These are phyloP conservation scores for Morpho helenor DNA, from an alignment of 2,888 invertebrate species.

Conservation along the genomic window DNA sequence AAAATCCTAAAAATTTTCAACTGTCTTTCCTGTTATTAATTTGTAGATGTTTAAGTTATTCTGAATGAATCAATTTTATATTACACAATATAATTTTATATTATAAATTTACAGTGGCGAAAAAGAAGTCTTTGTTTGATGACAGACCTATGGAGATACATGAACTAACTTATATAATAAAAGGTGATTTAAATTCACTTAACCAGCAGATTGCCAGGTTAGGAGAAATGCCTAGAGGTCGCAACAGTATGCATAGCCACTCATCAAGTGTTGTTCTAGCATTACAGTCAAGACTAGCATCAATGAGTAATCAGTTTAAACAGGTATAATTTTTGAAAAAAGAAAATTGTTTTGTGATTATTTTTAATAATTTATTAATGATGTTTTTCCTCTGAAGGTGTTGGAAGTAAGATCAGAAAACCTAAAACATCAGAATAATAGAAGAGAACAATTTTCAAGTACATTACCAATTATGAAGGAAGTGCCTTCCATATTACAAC, in stretches of 20 bases:
- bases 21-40: too few species aligned
- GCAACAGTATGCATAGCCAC: slow-evolving; percentile 92
- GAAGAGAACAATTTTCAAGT: slow-evolving; percentile 91
- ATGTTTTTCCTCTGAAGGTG: slow-evolving; percentile 70
- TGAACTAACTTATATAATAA: slow-evolving; percentile 97
- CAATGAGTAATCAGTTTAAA: slow-evolving; percentile 98
- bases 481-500: slow-evolving; percentile 71
- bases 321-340: slow-evolving; percentile 64
- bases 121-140: slow-evolving; percentile 97
- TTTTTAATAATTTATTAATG: slow-evolving; percentile 3
- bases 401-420: slow-evolving; percentile 99
- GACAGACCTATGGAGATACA: slow-evolving; percentile 98
- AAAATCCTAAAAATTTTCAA: too few species aligned
- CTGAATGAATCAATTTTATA: too few species aligned
- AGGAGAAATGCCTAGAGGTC: slow-evolving; percentile 88
- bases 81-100: slow-evolving; percentile 1
- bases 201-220: slow-evolving; percentile 98
- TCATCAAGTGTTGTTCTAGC: slow-evolving; percentile 96
- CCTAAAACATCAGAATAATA: slow-evolving; percentile 94
- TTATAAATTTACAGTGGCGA: slow-evolving; percentile 88
- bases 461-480: slow-evolving; percentile 68
- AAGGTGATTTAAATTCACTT: slow-evolving; percentile 95
- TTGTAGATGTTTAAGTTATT: too few species aligned
- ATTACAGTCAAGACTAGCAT: slow-evolving; percentile 95
- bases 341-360: not conserved